Evolutionary conservation across 2,113 vertebrate species (phyloP), one percentile per base, ranked within the genome.

Genomic region (Nothobranchius furzeri): DNA sequence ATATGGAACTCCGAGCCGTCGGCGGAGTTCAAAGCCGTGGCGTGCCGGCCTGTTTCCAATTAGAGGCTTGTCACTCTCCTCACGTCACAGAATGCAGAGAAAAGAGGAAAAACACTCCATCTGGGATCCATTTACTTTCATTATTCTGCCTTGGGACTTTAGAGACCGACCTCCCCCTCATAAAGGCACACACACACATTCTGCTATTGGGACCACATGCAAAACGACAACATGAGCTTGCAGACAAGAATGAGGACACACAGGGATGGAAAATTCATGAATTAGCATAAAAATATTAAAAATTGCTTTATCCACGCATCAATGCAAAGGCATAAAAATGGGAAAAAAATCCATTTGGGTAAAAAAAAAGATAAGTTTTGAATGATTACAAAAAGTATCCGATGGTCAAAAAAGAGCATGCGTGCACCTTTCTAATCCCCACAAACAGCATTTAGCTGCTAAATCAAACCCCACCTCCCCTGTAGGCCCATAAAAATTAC

Each of bases 81-180:
- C 92, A 92, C 91, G 90, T 92, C 93, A 92, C 79, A 91, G 92
- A 92, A 90, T 90, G 83, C 73, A 48, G 76, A 76, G 84, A 72
- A 76, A 83, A 82, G 85, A 87, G 85, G 82, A 83, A 86, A 89
- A 89, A 77, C 84, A 88, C 78, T 63, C 85, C 92, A 94, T 94
- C 90, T 94, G 93, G 92, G 89, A 94, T 89, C 90, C 89, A 94
- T 94, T 93, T 92, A 82, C 83, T 85, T 91, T 94, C 91, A 93
- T 94, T 93, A 92, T 91, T 91, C 89, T 80, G 90, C 86, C 82
- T 72, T 62, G 84, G 88, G 88, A 88, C 84, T 86, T 75, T 83
- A 70, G 80, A 92, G 87, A 85, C 87, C 84, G 73, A 82, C 82
- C 73, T 56, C 60, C 71, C 73, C 25, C 20, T 40, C 40, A 60